Conservation (phyloP, 2,888 invertebrate species). For the Aspidiotus destructor region DNA sequence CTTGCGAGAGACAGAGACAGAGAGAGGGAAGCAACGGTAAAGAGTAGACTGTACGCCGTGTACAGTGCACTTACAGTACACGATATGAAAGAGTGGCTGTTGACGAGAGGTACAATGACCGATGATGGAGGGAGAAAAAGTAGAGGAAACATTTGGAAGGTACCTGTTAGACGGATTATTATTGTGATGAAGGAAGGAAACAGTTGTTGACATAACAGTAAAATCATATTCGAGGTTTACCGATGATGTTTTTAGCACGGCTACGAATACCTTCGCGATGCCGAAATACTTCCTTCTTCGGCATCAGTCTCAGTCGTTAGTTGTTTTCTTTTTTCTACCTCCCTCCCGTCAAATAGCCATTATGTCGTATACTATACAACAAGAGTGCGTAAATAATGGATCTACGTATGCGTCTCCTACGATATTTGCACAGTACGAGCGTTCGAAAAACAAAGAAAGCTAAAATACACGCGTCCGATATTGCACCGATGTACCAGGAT, state of each 20-base stretch:
- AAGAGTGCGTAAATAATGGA: neutral
- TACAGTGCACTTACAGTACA: neutral
- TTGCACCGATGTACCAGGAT: too few species aligned
- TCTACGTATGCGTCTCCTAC: neutral
- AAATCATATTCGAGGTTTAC: slow-evolving; percentile 21
- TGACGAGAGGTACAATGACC: slow-evolving; percentile 32
- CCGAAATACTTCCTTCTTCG: slow-evolving; percentile 12
- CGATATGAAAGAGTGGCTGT: slow-evolving; percentile 10
- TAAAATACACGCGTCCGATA: too few species aligned
- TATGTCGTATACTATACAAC: neutral
- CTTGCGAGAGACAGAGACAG: neutral
- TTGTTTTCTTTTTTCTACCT: neutral
- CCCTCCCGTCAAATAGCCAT: neutral
- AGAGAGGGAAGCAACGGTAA: neutral
- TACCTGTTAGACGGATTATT: slow-evolving; percentile 30
- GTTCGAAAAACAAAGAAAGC: neutral
- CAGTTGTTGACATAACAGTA: slow-evolving; percentile 33
- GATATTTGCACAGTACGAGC: neutral
- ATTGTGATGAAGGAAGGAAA: slow-evolving; percentile 23
- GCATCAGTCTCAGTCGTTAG: neutral
- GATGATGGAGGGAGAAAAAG: slow-evolving; percentile 14
- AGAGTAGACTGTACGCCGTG: neutral
- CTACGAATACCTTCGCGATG: slow-evolving; percentile 9
- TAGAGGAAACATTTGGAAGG: slow-evolving; percentile 32
- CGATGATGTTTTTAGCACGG: slow-evolving; percentile 3